Percentiles rank a stretch among this genome's conserved stretches.
These are phyloP conservation scores for Lasius fuliginosus DNA, from an alignment of 2,888 invertebrate species.

Conservation along the genomic window DNA sequence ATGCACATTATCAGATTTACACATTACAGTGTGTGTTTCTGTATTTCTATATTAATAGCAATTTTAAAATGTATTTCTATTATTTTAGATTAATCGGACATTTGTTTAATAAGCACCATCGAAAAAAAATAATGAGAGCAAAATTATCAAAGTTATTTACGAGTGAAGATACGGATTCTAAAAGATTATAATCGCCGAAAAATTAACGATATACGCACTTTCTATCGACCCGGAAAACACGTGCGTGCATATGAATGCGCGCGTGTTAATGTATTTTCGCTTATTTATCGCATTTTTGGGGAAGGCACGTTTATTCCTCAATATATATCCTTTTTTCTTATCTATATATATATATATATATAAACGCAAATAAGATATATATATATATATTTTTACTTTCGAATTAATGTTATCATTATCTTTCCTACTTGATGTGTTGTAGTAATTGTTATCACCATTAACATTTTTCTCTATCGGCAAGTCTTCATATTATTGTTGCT, in stretches of 20 bases:
- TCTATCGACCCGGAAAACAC: conserved; percentile 57
- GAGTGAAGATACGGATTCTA: conserved; percentile 11
- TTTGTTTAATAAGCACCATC: not conserved
- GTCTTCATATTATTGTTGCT: conserved; percentile 60
- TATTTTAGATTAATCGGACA: not conserved
- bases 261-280: conserved; percentile 62
- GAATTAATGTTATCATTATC: conserved; percentile 30
- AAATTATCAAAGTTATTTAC: not conserved
- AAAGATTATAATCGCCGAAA: conserved; percentile 28
- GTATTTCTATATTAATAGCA: conserved; percentile 24
- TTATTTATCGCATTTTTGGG: conserved; percentile 50
- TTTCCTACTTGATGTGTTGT: conserved; percentile 45
- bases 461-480: conserved; percentile 52
- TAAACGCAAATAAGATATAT: not conserved
- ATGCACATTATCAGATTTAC: conserved; percentile 40
- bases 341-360: not conserved
- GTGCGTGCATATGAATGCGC: conserved; percentile 55
- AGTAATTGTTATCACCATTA: conserved; percentile 51
- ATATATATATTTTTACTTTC: not conserved
- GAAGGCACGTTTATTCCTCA: conserved; percentile 4
- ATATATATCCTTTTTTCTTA: not conserved
- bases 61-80: conserved; percentile 2
- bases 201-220: not conserved
- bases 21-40: conserved; percentile 11
- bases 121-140: not conserved